Evolutionary conservation across 1,140 invertebrate species (phyloP), one percentile per base, ranked within the genome.

Genomic region (Zelostemma sp.): DNA sequence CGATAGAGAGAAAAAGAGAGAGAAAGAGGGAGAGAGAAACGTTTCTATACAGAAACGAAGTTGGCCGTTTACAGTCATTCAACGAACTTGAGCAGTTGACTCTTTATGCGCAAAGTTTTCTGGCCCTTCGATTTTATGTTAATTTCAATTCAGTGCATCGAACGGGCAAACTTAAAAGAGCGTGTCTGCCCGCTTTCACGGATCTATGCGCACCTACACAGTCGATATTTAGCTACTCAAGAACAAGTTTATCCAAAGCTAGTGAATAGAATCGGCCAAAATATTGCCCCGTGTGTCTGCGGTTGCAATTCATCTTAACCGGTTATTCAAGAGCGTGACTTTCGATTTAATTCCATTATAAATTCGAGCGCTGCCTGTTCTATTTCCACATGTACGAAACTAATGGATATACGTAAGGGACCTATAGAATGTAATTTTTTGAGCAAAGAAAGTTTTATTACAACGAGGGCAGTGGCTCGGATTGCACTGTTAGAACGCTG

Each of bases 71-170:
- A 66, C 73, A 79, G 78, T 75, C 73, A 81, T 84, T 81, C 80
- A 75, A 73, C 73, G 72, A 84, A 83, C 78, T 84, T 83, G 78
- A 75, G 75, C 80, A 84, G 80, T 82, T 84, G 80, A 82, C 82
- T 84, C 82, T 82, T 84, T 84, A 84, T 84, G 80, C 80, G 72
- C 77, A 56, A 82, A 84, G 80, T 83, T 82, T 78, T 73, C 71
- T 74, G 81, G 79, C 79, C 79, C 82, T 82, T 81, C 78, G 80
- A 82, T 84, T 82, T 84, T 84, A 84, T 84, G 82, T 82, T 84
- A 84, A 84, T 84, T 83, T 83, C 81, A 83, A 83, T 83, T 84
- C 81, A 80, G 74, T 74, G 80, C 77, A 75, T 72, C 77, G 75
- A 79, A 77, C 71, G 47, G 57, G 61, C 53, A 68, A 68, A 74